Evolutionary conservation across 2,888 invertebrate species (phyloP).

Genomic region (Trachelus troglodyta): DNA sequence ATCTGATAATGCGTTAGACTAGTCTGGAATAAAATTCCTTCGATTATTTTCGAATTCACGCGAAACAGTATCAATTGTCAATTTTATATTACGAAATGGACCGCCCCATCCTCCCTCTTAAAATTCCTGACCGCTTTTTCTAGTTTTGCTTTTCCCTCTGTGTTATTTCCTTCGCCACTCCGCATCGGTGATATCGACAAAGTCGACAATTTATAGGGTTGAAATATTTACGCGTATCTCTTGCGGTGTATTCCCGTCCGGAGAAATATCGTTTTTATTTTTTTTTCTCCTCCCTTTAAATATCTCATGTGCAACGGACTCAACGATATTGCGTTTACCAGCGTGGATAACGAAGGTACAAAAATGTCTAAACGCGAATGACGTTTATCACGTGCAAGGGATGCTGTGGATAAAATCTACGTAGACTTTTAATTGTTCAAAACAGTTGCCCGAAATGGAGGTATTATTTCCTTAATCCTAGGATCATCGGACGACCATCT

Average conservation of each 20-base stretch:
- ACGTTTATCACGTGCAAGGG: not conserved
- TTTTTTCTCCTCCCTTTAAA: not conserved
- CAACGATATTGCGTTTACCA: not conserved
- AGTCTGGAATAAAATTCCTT: not conserved
- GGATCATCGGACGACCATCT: too few species aligned
- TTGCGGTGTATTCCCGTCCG: not conserved
- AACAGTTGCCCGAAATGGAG: too few species aligned
- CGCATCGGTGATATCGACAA: not conserved
- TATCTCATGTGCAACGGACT: not conserved
- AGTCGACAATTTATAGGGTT: not conserved
- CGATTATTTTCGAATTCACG: not conserved
- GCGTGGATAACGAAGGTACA: not conserved
- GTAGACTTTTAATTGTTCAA: not conserved
- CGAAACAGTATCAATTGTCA: not conserved
- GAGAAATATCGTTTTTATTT: not conserved
- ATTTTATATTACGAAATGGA: not conserved
- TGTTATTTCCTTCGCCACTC: not conserved
- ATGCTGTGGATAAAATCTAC: not conserved
- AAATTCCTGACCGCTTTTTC: not conserved
- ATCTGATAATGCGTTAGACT: not conserved
- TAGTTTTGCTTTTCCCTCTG: too few species aligned
- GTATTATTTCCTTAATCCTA: too few species aligned
- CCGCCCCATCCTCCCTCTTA: not conserved
- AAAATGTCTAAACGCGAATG: not conserved
- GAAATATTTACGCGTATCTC: not conserved